Conservation (phyloP, 2,888 invertebrate genomes). For the Lysandra coridon region DNA sequence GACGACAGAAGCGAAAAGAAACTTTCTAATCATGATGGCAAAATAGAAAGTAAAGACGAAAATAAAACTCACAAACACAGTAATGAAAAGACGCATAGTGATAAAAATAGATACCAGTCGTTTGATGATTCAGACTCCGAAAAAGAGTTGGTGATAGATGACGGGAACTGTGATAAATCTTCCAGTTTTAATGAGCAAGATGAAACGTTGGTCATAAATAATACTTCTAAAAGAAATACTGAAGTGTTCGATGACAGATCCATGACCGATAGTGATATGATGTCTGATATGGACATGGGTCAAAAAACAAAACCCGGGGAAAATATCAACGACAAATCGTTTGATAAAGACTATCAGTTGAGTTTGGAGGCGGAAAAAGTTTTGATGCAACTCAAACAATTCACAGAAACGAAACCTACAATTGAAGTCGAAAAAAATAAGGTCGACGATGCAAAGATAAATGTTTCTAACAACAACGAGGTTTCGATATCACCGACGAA, state of each 20-base stretch:
- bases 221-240: slow-evolving; percentile 33
- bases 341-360: slow-evolving; percentile 62
- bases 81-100: background rate
- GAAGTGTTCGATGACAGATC: slow-evolving; percentile 25
- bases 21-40: slow-evolving; percentile 36
- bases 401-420: slow-evolving; percentile 60
- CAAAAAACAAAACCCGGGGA: slow-evolving; percentile 16
- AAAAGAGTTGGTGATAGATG: slow-evolving; percentile 31
- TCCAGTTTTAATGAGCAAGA: slow-evolving; percentile 28
- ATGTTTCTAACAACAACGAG: slow-evolving; percentile 33
- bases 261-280: slow-evolving; percentile 9
- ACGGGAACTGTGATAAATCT: slow-evolving; percentile 18
- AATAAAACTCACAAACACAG: background rate
- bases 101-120: background rate
- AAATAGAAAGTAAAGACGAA: slow-evolving; percentile 34
- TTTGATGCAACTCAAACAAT: slow-evolving; percentile 51
- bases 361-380: slow-evolving; percentile 56
- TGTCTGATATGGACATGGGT: background rate
- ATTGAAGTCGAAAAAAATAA: slow-evolving; percentile 42
- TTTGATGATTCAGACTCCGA: slow-evolving; percentile 26
- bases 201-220: slow-evolving; percentile 33
- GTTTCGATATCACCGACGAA: slow-evolving; percentile 40
- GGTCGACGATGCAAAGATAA: slow-evolving; percentile 32
- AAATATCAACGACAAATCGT: slow-evolving; percentile 50
- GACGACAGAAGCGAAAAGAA: slow-evolving; percentile 34